Evolutionary conservation across 2,888 invertebrate species (phyloP).

Genomic region (Catonia carolina): DNA sequence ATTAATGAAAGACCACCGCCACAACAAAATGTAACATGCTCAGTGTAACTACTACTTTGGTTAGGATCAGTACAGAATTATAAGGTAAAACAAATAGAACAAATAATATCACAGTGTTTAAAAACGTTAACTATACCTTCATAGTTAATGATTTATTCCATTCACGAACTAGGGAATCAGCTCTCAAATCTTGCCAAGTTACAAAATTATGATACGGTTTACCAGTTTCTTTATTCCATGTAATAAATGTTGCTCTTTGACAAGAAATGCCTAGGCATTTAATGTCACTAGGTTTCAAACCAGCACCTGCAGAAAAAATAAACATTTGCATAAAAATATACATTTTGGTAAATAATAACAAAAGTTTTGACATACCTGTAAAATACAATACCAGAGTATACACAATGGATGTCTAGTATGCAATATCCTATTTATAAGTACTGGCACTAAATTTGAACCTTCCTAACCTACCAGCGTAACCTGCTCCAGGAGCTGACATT

Average conservation of each 20-base stretch:
- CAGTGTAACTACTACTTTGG: too few relatives aligned
- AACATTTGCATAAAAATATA: not conserved
- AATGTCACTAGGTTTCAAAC: slow-evolving; percentile 57
- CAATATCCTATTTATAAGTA: too few relatives aligned
- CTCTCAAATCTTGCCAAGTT: slow-evolving; percentile 84
- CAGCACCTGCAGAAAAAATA: slow-evolving; percentile 54
- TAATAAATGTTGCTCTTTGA: slow-evolving; percentile 74
- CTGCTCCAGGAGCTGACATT: not conserved
- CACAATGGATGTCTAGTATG: too few relatives aligned
- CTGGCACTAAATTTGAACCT: not conserved
- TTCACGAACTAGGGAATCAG: slow-evolving; percentile 60
- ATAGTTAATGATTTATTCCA: slow-evolving; percentile 72
- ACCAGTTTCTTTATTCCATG: slow-evolving; percentile 72
- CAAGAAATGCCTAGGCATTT: slow-evolving; percentile 76
- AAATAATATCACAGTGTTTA: not conserved
- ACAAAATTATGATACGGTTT: slow-evolving; percentile 76
- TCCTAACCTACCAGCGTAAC: not conserved
- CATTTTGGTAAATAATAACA: too few relatives aligned
- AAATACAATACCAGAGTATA: too few relatives aligned
- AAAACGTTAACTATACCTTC: too few relatives aligned
- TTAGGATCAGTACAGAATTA: too few relatives aligned
- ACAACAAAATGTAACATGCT: too few relatives aligned
- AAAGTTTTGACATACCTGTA: too few relatives aligned
- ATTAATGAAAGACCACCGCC: too few relatives aligned
- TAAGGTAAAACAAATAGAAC: not conserved